Percentiles rank a stretch among this genome's conserved stretches.
Evolutionary conservation across 35 echinoderm and acorn worm genomes (phyloP).

Genomic region (Ptychodera flava): DNA sequence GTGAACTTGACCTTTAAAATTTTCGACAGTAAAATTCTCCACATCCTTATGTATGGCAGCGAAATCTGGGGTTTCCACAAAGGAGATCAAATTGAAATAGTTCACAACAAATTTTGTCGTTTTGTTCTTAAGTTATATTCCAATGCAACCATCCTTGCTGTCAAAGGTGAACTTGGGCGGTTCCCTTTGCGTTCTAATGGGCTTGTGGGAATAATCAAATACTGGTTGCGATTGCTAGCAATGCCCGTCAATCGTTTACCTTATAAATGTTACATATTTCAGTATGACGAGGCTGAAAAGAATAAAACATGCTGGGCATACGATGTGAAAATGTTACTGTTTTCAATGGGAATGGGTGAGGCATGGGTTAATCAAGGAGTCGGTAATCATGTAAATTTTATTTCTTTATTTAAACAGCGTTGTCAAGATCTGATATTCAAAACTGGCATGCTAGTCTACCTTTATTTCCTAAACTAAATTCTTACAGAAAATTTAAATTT

Average conservation of each 20-base stretch:
- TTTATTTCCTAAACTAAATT: too few species aligned
- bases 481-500: too few species aligned
- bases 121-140: neutral
- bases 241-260: neutral
- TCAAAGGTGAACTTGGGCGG: neutral
- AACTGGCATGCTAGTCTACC: too few species aligned
- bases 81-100: neutral
- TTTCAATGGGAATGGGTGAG: too few species aligned
- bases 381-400: too few species aligned
- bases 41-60: neutral
- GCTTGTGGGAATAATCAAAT: neutral
- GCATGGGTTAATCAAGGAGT: too few species aligned
- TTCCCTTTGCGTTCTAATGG: neutral
- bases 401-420: too few species aligned
- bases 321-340: too few species aligned
- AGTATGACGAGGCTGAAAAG: neutral
- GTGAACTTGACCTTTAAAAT: neutral
- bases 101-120: neutral
- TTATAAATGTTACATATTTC: too few species aligned
- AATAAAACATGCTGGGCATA: too few species aligned
- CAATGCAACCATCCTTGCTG: neutral
- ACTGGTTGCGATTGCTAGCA: neutral
- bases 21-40: constrained; percentile 6
- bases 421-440: too few species aligned
- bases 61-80: neutral